Evolutionary conservation across 2,888 invertebrate species (phyloP), one percentile per base, ranked within the genome.

Genomic region (Branchellion lobata): DNA sequence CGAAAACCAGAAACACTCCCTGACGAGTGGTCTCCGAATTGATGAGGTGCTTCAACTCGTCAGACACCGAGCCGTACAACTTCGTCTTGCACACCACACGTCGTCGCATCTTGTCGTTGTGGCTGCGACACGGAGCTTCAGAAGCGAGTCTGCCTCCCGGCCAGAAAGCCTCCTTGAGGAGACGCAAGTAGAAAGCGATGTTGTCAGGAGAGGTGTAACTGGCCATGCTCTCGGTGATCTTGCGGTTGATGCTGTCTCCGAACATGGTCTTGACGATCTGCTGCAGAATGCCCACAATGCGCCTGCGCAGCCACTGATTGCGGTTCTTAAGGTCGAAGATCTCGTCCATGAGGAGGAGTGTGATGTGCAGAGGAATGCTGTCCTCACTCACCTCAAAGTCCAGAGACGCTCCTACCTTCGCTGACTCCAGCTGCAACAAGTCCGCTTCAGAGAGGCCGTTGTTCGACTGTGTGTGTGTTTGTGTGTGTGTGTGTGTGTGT

Each of bases 1-100:
- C 93, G 87, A 95, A 95, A 34, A 95, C 92, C 21, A 92, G 91
- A 78, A 93, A 89, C 21, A 94, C 89, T 2, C 95, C 95, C 83
- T 92, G 90, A 31, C 93, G 90, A 1, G 93, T 93, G 1, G 94
- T 93, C 85, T 95, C 94, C 68, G 92, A 92, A 0, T 96, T 96
- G 80, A 96, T 92, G 84, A 96, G 92, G 85, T 93, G 93, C 84
- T 93, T 92, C 81, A 96, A 88, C 87, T 96, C 95, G 88, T 96
- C 95, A 91, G 88, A 31, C 89, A 88, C 73, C 31, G 65, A 79
- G 51, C 36, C 92, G 14, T 95, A 88, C 83, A 96, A 90, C 53
- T 94, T 93, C 0, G 93, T 91, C 89, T 94, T 94, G 72, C 95
- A 94, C 14, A 93, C 92, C 0, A 95, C 91, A 82, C 94, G 89